These are phyloP conservation scores for Bombus turneri DNA, from an alignment of 1,140 invertebrate species.

Conservation along the genomic window DNA sequence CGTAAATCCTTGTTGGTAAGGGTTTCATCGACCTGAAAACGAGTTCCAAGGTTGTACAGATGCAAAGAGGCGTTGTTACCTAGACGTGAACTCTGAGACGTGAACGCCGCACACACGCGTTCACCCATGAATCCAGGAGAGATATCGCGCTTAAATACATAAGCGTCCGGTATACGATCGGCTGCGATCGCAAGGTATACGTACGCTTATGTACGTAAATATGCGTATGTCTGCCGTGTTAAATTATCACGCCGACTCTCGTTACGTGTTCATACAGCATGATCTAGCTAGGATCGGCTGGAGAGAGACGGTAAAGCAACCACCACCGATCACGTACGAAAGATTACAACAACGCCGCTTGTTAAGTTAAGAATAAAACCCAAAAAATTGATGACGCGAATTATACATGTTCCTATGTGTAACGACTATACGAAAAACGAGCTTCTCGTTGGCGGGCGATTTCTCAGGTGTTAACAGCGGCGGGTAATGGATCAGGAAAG, in stretches of 20 bases:
- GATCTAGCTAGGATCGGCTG: neutral
- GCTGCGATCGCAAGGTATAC: constrained; percentile 7
- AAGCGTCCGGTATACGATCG: neutral
- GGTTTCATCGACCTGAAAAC: constrained; percentile 17
- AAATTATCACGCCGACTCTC: constrained; percentile 24
- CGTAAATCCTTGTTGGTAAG: neutral
- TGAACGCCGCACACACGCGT: neutral
- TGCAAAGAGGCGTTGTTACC: constrained; percentile 45
- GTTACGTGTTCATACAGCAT: constrained; percentile 14
- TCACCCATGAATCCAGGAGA: constrained; percentile 2
- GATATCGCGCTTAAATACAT: constrained; percentile 25
- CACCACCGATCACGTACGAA: neutral
- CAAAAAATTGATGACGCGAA: neutral
- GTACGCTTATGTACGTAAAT: no score
- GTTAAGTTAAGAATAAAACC: no score
- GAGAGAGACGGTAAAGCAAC: neutral
- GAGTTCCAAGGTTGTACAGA: constrained; percentile 40
- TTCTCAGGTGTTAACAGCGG: constrained; percentile 8
- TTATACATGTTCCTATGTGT: neutral
- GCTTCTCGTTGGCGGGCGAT: neutral
- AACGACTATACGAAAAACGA: neutral
- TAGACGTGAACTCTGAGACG: constrained; percentile 6
- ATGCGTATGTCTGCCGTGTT: neutral
- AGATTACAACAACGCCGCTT: neutral
- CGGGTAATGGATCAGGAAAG: constrained; percentile 12